A percentile compares a stretch with the other conserved stretches of the same genome.
Evolutionary conservation across 2,113 vertebrate species (phyloP).

Genomic region (Acanthochromis polyacanthus): DNA sequence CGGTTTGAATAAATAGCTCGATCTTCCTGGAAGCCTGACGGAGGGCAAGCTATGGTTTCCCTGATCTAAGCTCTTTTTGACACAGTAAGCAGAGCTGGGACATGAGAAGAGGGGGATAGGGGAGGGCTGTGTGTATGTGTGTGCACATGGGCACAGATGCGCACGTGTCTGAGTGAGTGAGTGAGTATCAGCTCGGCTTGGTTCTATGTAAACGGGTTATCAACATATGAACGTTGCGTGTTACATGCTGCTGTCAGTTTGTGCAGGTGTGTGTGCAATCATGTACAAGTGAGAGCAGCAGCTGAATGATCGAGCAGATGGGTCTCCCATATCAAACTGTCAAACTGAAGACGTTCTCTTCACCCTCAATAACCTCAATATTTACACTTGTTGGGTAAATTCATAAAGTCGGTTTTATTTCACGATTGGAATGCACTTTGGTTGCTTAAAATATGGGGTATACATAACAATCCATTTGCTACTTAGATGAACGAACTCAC

Average conservation of each 20-base stretch:
- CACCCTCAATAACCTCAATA: background rate
- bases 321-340: constrained; percentile 39
- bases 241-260: constrained; percentile 16
- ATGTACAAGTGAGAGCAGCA: background rate
- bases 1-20: constrained; percentile 63
- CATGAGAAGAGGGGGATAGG: constrained; percentile 39
- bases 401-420: no score
- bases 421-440: no score
- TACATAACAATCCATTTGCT: background rate
- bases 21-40: constrained; percentile 69
- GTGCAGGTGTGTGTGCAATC: background rate
- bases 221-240: constrained; percentile 21
- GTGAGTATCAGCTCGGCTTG: background rate
- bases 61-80: constrained; percentile 78
- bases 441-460: no score
- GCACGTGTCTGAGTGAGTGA: background rate
- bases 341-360: constrained; percentile 17
- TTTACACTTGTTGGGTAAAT: no score
- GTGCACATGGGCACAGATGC: background rate
- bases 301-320: constrained; percentile 55
- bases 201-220: constrained; percentile 30
- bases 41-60: constrained; percentile 73
- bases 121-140: background rate
- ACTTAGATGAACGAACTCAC: background rate
- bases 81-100: constrained; percentile 67